Evolutionary conservation across 2,113 vertebrate genomes (phyloP).

Genomic region (Pseudopipra pipra): DNA sequence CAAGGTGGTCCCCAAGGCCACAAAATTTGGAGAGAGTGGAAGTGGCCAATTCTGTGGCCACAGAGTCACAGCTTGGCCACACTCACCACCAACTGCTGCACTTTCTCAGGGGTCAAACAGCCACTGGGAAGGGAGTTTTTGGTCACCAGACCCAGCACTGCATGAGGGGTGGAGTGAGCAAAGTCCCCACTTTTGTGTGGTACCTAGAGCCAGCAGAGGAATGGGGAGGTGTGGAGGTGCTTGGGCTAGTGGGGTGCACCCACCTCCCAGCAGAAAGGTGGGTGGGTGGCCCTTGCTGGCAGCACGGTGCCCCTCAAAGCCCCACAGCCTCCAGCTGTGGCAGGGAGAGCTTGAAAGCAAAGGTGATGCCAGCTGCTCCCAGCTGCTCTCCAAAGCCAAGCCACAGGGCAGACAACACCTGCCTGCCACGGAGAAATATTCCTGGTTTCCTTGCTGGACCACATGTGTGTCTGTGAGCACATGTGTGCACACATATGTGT

Average conservation of each 20-base stretch:
- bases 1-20: fast-evolving
- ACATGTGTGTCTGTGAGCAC: not conserved
- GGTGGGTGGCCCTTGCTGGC: not conserved
- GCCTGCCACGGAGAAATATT: not conserved
- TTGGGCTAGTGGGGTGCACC: not conserved
- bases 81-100: fast-evolving
- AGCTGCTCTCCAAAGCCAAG: not conserved
- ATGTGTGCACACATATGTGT: fast-evolving
- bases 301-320: fast-evolving
- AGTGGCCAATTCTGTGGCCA: not conserved
- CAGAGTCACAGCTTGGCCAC: fast-evolving
- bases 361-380: not conserved
- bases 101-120: not conserved
- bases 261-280: fast-evolving
- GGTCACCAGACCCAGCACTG: not conserved
- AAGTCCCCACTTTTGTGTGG: fast-evolving
- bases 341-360: not conserved
- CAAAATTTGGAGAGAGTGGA: not conserved
- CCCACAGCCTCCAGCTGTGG: not conserved
- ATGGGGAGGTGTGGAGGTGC: not conserved
- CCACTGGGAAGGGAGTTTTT: not conserved
- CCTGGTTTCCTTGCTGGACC: not conserved
- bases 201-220: not conserved
- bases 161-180: not conserved
- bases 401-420: not conserved